phyloP scores from a whole-genome alignment of 2,113 vertebrate genomes.

The Calypte anna region DNA sequence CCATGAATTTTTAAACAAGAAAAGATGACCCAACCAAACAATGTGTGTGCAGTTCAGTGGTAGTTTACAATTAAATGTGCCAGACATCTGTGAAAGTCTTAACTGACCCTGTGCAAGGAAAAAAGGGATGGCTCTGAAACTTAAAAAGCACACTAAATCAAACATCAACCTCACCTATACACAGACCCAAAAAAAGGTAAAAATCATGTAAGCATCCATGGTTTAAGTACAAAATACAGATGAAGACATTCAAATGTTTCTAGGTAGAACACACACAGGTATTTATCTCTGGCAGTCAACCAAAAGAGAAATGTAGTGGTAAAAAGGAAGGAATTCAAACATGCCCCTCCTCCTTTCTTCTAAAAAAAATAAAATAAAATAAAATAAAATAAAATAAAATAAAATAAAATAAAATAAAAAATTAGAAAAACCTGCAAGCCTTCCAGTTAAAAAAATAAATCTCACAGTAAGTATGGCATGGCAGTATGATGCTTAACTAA shows the following conservation, averaged over 20 bases:
- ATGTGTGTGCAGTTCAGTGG: background rate
- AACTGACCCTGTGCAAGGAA: background rate
- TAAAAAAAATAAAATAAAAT: background rate
- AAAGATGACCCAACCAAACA: background rate
- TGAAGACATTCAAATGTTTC: background rate
- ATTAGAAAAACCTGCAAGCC: background rate
- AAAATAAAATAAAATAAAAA: no score
- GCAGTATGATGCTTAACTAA: background rate
- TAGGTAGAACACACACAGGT: background rate
- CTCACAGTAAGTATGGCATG: background rate
- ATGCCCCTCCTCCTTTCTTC: background rate
- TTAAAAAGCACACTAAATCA: background rate
- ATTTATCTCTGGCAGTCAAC: background rate
- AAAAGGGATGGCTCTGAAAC: background rate
- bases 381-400: no score
- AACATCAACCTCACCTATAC: background rate
- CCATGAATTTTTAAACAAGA: constrained; percentile 14
- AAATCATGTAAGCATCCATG: background rate
- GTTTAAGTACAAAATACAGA: background rate
- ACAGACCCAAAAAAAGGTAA: background rate
- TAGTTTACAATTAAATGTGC: background rate
- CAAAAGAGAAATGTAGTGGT: background rate
- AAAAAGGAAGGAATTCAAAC: background rate
- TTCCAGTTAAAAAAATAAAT: background rate
- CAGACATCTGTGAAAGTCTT: background rate